phyloP scores from a whole-genome alignment of 2,888 invertebrate genomes.

The Tenthredo amoena region DNA sequence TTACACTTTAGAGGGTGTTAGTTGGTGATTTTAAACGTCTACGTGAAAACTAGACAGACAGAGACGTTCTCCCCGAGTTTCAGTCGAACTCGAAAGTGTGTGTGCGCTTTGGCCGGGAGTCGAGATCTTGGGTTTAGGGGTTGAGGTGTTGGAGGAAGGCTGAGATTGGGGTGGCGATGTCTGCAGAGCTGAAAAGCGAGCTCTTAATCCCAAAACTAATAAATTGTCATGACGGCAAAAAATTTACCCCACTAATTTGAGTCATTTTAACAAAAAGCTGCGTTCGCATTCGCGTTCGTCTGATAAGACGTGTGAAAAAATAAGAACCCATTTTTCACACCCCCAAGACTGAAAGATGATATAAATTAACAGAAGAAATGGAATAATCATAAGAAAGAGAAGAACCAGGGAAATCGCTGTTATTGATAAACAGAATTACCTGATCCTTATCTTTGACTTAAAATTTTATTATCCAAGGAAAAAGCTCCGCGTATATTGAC shows the following conservation, averaged over 20 bases:
- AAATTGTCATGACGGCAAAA: slow-evolving; percentile 9
- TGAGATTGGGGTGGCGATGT: not conserved
- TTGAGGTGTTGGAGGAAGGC: not conserved
- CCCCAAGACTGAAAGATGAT: not conserved
- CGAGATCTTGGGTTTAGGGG: not conserved
- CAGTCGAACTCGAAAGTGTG: not conserved
- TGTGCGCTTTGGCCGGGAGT: not conserved
- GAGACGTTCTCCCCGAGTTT: not conserved
- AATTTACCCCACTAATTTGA: not conserved
- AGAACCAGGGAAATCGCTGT: not conserved
- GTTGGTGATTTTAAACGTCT: slow-evolving; percentile 1
- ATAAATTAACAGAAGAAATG: not conserved
- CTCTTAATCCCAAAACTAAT: not conserved
- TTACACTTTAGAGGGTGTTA: not conserved
- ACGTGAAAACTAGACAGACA: not conserved
- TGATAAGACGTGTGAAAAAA: not conserved
- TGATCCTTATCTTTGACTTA: not conserved
- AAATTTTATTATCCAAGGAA: not conserved
- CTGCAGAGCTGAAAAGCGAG: not conserved
- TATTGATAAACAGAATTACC: slow-evolving; percentile 15
- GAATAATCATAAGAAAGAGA: not conserved
- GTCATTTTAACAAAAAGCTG: not conserved
- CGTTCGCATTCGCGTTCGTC: not conserved
- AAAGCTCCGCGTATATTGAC: not conserved
- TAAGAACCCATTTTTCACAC: not conserved